phyloP scores from a whole-genome alignment of 2,888 invertebrate genomes.

The Campaea margaritaria region DNA sequence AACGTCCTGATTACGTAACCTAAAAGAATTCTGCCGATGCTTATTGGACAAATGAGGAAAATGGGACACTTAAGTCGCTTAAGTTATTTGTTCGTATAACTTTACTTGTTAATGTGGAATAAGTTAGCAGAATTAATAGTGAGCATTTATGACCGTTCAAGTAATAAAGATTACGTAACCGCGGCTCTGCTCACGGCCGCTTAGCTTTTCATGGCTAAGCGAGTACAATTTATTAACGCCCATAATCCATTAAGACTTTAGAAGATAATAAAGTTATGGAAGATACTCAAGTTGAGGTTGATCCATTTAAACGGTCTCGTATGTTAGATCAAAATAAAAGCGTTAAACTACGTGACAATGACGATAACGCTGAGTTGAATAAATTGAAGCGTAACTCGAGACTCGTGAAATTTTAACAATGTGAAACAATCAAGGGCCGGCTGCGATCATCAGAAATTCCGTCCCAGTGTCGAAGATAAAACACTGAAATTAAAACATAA shows the following conservation, averaged over 20 bases:
- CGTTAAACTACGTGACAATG: too few relatives aligned
- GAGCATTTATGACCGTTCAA: slow-evolving; percentile 39
- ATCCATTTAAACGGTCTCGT: neutral
- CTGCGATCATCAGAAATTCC: slow-evolving; percentile 10
- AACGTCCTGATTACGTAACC: slow-evolving; percentile 40
- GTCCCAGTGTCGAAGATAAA: slow-evolving; percentile 25
- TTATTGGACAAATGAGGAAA: slow-evolving; percentile 21
- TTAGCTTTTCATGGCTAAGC: slow-evolving; percentile 32
- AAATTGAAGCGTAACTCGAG: too few relatives aligned
- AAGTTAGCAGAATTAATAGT: slow-evolving; percentile 39
- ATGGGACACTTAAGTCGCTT: slow-evolving; percentile 15
- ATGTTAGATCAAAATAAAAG: too few relatives aligned
- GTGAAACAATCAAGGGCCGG: slow-evolving; percentile 12
- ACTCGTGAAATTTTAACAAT: too few relatives aligned
- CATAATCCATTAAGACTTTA: slow-evolving; percentile 25
- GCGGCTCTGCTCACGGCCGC: slow-evolving; percentile 41
- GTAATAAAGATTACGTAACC: slow-evolving; percentile 52
- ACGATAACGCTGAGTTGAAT: too few relatives aligned
- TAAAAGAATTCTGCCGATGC: slow-evolving; percentile 13
- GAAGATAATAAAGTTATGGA: slow-evolving; percentile 32
- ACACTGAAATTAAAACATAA: slow-evolving; percentile 33
- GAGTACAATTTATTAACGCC: slow-evolving; percentile 30
- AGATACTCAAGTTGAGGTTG: neutral
- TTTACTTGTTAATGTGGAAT: slow-evolving; percentile 24
- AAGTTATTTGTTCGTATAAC: slow-evolving; percentile 13